Evolutionary conservation across 1,140 invertebrate species (phyloP), one percentile per base, ranked within the genome.

Genomic region (Scaptomyza graminum): DNA sequence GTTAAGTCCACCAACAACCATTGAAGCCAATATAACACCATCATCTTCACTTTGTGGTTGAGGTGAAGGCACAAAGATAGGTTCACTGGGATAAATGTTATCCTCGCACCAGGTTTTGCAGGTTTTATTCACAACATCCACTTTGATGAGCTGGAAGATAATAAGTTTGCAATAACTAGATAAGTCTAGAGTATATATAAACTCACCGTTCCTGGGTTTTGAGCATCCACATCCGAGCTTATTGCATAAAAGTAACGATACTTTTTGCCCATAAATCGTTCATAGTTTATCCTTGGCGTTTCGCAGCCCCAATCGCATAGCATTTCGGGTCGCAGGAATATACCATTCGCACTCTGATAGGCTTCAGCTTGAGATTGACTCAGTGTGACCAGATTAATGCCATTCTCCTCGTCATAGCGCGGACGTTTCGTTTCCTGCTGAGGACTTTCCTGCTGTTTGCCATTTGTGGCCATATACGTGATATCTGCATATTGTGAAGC

Each of bases 241-340:
- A 97, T 97, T 0, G 96, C 97, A 84, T 98, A 98, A 90, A 97
- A 98, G 91, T 96, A 98, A 60, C 94, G 93, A 90, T 98, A 98
- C 6, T 93, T 92, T 70, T 93, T 94, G 46, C 93, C 94, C 93
- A 79, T 73, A 18, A 73, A 39, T 0, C 43, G 34, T 18, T 95
- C 94, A 65, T 96, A 96, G 92, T 97, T 95, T 55, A 98, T 95
- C 49, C 95, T 93, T 0, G 97, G 97, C 0, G 96, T 96, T 92
- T 97, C 96, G 80, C 96, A 97, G 11, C 96, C 96, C 50, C 96
- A 85, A 74, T 96, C 93, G 51, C 95, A 95, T 0, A 97, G 85
- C 41, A 94, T 83, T 90, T 96, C 95, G 0, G 95, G 95, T 28
- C 93, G 92, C 9, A 95, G 91, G 31, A 93, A 93, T n/a, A 95